phyloP scores from a whole-genome alignment of 2,113 vertebrate species.

The Halcyon senegalensis region DNA sequence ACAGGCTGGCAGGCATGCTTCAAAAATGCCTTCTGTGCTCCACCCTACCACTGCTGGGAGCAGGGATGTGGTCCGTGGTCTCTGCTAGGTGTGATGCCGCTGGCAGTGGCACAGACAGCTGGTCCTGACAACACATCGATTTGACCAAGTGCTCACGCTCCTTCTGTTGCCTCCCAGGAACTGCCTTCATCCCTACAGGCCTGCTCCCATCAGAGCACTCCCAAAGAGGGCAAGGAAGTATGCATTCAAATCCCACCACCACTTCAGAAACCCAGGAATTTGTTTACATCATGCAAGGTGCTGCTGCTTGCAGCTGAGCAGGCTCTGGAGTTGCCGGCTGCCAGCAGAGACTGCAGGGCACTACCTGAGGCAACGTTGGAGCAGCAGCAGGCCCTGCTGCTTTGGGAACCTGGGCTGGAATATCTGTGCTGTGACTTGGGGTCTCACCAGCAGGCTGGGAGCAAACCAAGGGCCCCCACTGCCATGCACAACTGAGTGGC shows the following conservation, averaged over 20 bases:
- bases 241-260: background rate
- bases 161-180: background rate
- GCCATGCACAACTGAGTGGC: fast-evolving
- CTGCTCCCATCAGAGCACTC: background rate
- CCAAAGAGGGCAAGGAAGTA: background rate
- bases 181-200: fast-evolving
- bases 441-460: background rate
- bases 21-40: background rate
- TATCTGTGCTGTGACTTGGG: fast-evolving
- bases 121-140: background rate
- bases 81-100: fast-evolving
- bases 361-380: background rate
- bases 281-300: background rate
- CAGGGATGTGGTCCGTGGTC: fast-evolving
- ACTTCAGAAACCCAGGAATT: background rate
- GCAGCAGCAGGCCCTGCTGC: background rate
- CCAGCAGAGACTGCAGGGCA: background rate
- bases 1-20: fast-evolving
- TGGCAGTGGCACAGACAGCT: background rate
- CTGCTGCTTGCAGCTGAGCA: background rate
- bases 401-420: background rate
- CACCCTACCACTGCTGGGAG: background rate
- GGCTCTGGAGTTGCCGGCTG: background rate
- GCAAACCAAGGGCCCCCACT: fast-evolving
- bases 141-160: background rate